These are phyloP conservation scores for Anoncus sp. DNA, from an alignment of 2,888 invertebrate genomes.

Conservation along the genomic window DNA sequence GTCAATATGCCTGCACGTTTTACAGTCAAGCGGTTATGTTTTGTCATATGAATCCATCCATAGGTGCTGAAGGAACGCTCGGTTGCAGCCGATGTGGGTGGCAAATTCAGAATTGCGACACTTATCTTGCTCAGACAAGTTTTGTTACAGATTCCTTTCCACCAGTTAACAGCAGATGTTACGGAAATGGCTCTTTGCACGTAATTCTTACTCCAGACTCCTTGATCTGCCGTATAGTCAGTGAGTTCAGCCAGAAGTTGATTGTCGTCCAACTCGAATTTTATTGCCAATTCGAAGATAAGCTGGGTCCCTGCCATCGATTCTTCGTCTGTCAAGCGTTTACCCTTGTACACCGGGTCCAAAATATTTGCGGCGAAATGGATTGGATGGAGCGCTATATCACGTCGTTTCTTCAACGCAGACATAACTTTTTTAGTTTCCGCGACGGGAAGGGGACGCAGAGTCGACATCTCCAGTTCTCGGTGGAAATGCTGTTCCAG, in stretches of 20 bases:
- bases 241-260: slow-evolving; percentile 35
- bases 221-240: slow-evolving; percentile 32
- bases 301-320: slow-evolving; percentile 24
- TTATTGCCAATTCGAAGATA: slow-evolving; percentile 28
- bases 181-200: slow-evolving; percentile 21
- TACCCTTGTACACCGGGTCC: slow-evolving; percentile 67
- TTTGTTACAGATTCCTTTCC: slow-evolving; percentile 65
- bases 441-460: slow-evolving; percentile 51
- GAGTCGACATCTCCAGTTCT: slow-evolving; percentile 61
- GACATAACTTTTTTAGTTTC: slow-evolving; percentile 63
- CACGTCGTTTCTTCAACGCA: slow-evolving; percentile 60
- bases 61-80: slow-evolving; percentile 72
- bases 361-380: slow-evolving; percentile 70
- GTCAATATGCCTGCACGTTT: slow-evolving; percentile 67
- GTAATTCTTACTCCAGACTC: slow-evolving; percentile 34
- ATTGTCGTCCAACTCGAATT: slow-evolving; percentile 30
- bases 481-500: slow-evolving; percentile 64
- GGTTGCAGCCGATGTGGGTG: slow-evolving; percentile 69
- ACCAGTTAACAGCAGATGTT: slow-evolving; percentile 57
- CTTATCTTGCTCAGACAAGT: slow-evolving; percentile 66
- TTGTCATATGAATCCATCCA: slow-evolving; percentile 69
- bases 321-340: slow-evolving; percentile 49
- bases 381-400: slow-evolving; percentile 63
- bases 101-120: slow-evolving; percentile 65
- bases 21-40: slow-evolving; percentile 68